Evolutionary conservation across 2,888 invertebrate genomes (phyloP), one percentile per base, ranked within the genome.

Genomic region (Hypercompe scribonia): DNA sequence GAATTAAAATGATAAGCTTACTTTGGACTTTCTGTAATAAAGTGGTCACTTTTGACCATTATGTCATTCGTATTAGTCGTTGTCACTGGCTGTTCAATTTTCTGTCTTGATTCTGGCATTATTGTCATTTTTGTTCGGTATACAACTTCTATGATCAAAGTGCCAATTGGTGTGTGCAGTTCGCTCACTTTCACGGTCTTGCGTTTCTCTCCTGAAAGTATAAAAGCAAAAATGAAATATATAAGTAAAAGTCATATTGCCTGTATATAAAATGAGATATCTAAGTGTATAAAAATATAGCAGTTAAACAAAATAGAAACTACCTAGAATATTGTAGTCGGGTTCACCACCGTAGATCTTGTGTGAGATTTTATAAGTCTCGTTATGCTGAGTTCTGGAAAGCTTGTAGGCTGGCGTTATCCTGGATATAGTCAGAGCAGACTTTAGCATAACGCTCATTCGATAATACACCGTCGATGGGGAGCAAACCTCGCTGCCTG

Each of bases 71-170:
- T 87, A 5, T n/a, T n/a, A n/a, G n/a, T n/a, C n/a, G 84, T 75
- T 1, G 86, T 77, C 0, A 84, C 78, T 36, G 84, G 82, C 39
- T 89, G 88, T 42, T 96, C 95, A 79, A 97, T 97, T 83, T 96
- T 96, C 69, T 96, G 96, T 64, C 96, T 96, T 74, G 97, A 97
- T 69, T 98, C 97, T 0, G 99, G 98, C 31, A 98, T 97, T 83
- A 99, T 97, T 4, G 98, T 97, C 97, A 99, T 97, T 93, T 99
- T 98, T 1, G 99, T 99, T 81, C 99, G 97, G 91, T 99, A 99
- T 13, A 97, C 97, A 18, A 99, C 97, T 36, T 97, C 97, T 88
- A 99, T 96, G 74, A 97, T 96, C 72, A 99, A 95, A 4, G 97
- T 98, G 13, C 99, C 99, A 76, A 98, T 97, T 0, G 98, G 98